A percentile compares a stretch with the other conserved stretches of the same genome.
Evolutionary conservation across 2,113 vertebrate genomes (phyloP).

Genomic region (Pipra filicauda): DNA sequence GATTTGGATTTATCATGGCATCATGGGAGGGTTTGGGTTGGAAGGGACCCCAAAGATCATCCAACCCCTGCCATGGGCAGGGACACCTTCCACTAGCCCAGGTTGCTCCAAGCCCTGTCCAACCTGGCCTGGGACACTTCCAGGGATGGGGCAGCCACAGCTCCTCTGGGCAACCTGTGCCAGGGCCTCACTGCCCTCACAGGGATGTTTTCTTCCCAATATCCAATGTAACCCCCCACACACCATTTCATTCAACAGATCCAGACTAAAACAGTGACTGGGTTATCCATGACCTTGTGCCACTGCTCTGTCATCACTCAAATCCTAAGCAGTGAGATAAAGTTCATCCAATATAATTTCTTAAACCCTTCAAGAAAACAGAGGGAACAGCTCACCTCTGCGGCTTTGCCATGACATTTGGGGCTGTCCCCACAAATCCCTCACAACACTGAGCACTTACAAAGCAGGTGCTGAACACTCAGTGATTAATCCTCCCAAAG

Average conservation of each 20-base stretch:
- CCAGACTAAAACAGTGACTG: background rate
- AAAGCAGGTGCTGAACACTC: background rate
- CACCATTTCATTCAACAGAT: background rate
- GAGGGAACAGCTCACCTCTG: fast-evolving
- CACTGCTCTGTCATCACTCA: background rate
- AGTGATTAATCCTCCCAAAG: background rate
- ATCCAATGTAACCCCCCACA: no score
- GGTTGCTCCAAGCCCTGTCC: background rate
- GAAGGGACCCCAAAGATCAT: fast-evolving
- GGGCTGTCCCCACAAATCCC: background rate
- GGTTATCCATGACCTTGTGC: background rate
- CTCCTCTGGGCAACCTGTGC: background rate
- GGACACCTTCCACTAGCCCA: background rate
- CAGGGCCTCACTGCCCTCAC: background rate
- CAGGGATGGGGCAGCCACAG: background rate
- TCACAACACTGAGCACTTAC: background rate
- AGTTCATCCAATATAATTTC: background rate
- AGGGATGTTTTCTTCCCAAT: background rate
- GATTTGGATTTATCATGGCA: background rate
- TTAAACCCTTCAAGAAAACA: background rate
- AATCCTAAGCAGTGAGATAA: background rate
- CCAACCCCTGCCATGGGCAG: background rate
- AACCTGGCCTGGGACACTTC: background rate
- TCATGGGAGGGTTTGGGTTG: background rate
- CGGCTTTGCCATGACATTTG: background rate